These are phyloP conservation scores for Amblyjoppa fuscipennis DNA, from an alignment of 2,888 invertebrate species.

Conservation along the genomic window DNA sequence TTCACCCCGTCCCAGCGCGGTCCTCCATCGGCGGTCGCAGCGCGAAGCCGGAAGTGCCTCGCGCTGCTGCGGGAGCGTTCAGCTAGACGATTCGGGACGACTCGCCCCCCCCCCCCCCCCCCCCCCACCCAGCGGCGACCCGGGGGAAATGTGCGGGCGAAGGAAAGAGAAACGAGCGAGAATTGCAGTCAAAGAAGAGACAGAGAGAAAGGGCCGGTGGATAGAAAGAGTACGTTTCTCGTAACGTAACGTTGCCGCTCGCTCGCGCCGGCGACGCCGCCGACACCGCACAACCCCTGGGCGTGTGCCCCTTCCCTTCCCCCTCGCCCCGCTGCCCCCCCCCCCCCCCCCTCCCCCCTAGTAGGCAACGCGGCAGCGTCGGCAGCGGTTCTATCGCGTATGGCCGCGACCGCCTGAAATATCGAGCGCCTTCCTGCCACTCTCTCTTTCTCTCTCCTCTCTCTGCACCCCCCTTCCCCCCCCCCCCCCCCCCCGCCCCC, in stretches of 20 bases:
- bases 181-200: constrained; percentile 13
- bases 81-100: constrained; percentile 31
- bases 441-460: constrained; percentile 37
- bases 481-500: too few relatives aligned
- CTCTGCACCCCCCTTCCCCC: neutral
- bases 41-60: neutral
- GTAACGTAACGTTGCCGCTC: constrained; percentile 67
- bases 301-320: constrained; percentile 68
- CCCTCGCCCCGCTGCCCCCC: constrained; percentile 41
- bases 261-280: constrained; percentile 44
- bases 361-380: constrained; percentile 41
- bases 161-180: constrained; percentile 10
- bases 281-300: constrained; percentile 52
- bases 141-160: constrained; percentile 14
- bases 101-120: neutral
- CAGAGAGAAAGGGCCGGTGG: neutral
- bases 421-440: constrained; percentile 74
- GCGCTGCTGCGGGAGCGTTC: constrained; percentile 5
- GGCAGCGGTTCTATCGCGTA: constrained; percentile 53
- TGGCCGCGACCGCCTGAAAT: constrained; percentile 78
- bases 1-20: neutral
- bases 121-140: neutral
- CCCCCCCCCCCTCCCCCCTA: too few relatives aligned
- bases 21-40: neutral
- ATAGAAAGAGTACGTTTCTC: constrained; percentile 52